A percentile compares a stretch with the other conserved stretches of the same genome.
phyloP scores from a whole-genome alignment of 2,797 vertebrate species.

The Hydrocynus forskahlii region DNA sequence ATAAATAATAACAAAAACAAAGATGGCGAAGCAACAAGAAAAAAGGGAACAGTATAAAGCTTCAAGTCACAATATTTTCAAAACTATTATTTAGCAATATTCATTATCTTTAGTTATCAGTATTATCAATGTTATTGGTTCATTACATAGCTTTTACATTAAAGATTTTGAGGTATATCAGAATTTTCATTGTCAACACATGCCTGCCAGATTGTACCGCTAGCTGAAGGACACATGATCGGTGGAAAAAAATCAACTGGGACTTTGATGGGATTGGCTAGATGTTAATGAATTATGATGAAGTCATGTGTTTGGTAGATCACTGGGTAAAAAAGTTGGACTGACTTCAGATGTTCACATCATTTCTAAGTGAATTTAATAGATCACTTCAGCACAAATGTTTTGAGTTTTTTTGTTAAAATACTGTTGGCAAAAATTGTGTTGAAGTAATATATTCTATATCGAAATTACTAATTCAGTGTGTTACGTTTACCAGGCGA shows the following conservation, averaged over 20 bases:
- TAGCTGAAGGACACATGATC: constrained; percentile 80
- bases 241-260: constrained; percentile 49
- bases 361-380: neutral
- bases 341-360: neutral
- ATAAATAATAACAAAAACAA: constrained; percentile 63
- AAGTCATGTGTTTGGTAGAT: constrained; percentile 52
- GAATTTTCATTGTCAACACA: constrained; percentile 94
- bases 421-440: neutral
- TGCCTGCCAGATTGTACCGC: constrained; percentile 79
- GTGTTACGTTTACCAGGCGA: neutral
- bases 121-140: constrained; percentile 79
- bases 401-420: too few species aligned
- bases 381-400: too few species aligned
- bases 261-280: constrained; percentile 46
- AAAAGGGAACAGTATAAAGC: constrained; percentile 90
- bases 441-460: neutral
- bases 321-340: constrained; percentile 24
- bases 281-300: constrained; percentile 56
- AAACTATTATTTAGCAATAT: constrained; percentile 87
- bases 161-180: constrained; percentile 99
- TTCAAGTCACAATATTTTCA: constrained; percentile 88
- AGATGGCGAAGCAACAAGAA: constrained; percentile 70
- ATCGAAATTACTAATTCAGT: neutral
- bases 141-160: constrained; percentile 96
- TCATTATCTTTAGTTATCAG: constrained; percentile 70